Evolutionary conservation across 53 echinoderm and acorn worm genomes (phyloP).

Genomic region (Echinarachnius parma): DNA sequence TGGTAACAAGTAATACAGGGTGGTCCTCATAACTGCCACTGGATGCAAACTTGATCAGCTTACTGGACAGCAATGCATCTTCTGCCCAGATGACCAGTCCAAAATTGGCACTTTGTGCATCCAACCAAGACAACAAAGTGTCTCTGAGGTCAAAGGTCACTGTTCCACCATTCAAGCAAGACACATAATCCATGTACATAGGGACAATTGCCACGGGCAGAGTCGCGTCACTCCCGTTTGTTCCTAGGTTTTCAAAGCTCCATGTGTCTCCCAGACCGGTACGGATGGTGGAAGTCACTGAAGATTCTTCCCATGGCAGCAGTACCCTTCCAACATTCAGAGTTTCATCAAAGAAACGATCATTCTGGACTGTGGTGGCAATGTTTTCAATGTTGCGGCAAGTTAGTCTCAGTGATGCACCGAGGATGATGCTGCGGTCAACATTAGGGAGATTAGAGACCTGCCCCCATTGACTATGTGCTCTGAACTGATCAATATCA

Average conservation of each 20-base stretch:
- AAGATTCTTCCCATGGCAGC: conserved; percentile 5
- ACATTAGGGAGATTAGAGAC: not conserved
- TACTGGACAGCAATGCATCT: conserved; percentile 5
- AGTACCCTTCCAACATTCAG: not conserved
- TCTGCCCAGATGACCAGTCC: conserved; percentile 28
- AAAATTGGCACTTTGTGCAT: not conserved
- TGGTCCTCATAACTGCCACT: conserved; percentile 17
- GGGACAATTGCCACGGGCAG: not conserved
- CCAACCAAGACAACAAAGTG: conserved; percentile 3
- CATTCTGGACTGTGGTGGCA: not conserved
- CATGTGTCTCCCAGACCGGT: not conserved
- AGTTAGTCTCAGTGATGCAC: not conserved
- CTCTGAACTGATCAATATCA: not conserved
- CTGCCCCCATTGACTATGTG: conserved; percentile 17
- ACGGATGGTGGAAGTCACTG: not conserved
- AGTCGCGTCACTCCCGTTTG: conserved; percentile 6
- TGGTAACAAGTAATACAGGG: conserved; percentile 10
- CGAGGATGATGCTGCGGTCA: not conserved
- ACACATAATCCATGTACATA: conserved; percentile 5
- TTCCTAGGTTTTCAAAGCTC: conserved; percentile 14
- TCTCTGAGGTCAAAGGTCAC: conserved; percentile 8
- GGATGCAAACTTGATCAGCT: conserved; percentile 22
- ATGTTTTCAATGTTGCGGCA: conserved; percentile 17
- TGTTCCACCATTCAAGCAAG: not conserved
- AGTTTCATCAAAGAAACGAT: conserved; percentile 21